Conservation (phyloP, 2,113 vertebrate species). For the Tachysurus fulvidraco region DNA sequence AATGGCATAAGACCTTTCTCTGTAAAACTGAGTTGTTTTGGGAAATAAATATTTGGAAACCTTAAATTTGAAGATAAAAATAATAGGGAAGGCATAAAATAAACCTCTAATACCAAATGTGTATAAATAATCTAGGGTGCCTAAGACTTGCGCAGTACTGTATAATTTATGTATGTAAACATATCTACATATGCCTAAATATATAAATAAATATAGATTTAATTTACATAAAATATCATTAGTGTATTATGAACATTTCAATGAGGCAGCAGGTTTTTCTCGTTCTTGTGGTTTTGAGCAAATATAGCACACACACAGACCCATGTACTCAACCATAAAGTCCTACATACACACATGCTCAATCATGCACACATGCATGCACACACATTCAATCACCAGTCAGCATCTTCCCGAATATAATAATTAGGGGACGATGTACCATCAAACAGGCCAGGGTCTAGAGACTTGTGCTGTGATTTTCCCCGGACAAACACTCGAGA, state of each 20-base stretch:
- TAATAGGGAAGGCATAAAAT: background rate
- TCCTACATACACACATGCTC: slow-evolving; percentile 44
- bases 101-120: background rate
- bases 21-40: background rate
- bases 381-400: slow-evolving; percentile 73
- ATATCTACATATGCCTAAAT: slow-evolving; percentile 77
- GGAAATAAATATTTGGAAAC: background rate
- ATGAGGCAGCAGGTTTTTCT: slow-evolving; percentile 68
- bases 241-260: slow-evolving; percentile 81
- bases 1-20: background rate
- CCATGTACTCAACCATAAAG: slow-evolving; percentile 31
- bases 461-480: slow-evolving; percentile 90
- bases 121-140: background rate
- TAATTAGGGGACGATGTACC: slow-evolving; percentile 94
- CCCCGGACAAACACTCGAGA: slow-evolving; percentile 95
- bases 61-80: background rate
- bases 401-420: slow-evolving; percentile 86
- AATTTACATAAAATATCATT: slow-evolving; percentile 75
- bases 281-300: slow-evolving; percentile 61
- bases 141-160: background rate
- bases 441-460: slow-evolving; percentile 95
- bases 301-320: slow-evolving; percentile 52
- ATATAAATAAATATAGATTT: slow-evolving; percentile 79
- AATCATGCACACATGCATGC: slow-evolving; percentile 34
- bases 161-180: slow-evolving; percentile 70